phyloP scores from a whole-genome alignment of 2,888 invertebrate genomes.

The Melolontha melolontha region DNA sequence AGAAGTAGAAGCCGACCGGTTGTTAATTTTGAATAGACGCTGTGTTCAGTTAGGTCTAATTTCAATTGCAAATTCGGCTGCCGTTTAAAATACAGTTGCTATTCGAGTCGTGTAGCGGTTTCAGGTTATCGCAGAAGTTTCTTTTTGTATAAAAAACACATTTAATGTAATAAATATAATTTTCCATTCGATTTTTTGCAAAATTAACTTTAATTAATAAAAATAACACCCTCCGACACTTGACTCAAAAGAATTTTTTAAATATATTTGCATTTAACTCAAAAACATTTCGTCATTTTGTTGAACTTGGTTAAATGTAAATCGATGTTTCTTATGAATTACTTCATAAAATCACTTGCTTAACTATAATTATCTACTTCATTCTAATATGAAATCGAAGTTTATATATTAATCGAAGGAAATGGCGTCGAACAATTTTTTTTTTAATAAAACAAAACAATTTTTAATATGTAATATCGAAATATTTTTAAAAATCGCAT shows the following conservation, averaged over 20 bases:
- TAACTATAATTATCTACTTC: too few species aligned
- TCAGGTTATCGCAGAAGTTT: conserved; percentile 22
- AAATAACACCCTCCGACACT: conserved; percentile 8
- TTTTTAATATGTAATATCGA: too few species aligned
- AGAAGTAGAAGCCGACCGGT: conserved; percentile 18
- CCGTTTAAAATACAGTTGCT: conserved; percentile 20
- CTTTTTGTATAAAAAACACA: conserved; percentile 32
- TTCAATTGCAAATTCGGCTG: conserved; percentile 32
- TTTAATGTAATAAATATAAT: conserved; percentile 29
- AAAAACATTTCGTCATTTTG: too few species aligned
- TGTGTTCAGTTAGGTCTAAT: conserved; percentile 31
- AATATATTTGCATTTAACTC: neutral
- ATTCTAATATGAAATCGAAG: too few species aligned
- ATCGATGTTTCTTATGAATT: too few species aligned
- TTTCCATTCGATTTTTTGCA: conserved; percentile 20
- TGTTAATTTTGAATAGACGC: conserved; percentile 30
- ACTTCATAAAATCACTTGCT: too few species aligned
- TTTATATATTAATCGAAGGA: too few species aligned
- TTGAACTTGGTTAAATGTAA: too few species aligned
- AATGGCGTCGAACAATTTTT: too few species aligned
- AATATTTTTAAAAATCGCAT: too few species aligned
- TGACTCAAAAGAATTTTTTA: neutral
- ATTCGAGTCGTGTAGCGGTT: conserved; percentile 10
- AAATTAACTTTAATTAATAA: conserved; percentile 31
- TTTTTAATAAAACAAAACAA: too few species aligned